Percentiles rank a stretch among this genome's conserved stretches.
Conservation (phyloP, 2,888 invertebrate species). For the Clunio marinus region DNA sequence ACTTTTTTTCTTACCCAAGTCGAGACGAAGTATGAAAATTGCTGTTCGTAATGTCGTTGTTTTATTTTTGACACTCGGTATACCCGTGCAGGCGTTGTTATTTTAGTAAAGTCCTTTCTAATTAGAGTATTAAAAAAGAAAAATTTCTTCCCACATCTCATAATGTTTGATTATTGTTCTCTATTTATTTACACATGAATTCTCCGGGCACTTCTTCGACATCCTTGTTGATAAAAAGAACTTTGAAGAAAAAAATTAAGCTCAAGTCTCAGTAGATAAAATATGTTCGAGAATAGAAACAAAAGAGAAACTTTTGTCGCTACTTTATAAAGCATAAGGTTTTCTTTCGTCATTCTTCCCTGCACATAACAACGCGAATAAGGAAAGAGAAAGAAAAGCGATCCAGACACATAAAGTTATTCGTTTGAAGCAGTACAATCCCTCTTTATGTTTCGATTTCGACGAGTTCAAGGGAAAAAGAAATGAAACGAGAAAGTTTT, state of each 20-base stretch:
- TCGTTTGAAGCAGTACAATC: not conserved
- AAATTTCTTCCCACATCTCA: slow-evolving; percentile 9
- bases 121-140: not conserved
- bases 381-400: no score
- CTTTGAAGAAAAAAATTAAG: no score
- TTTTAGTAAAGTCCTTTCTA: not conserved
- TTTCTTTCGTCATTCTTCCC: not conserved
- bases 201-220: not conserved
- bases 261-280: not conserved
- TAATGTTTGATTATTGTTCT: not conserved
- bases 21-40: no score
- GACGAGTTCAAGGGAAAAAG: not conserved
- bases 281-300: not conserved
- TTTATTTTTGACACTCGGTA: no score
- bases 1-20: no score
- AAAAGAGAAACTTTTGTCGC: not conserved
- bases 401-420: slow-evolving; percentile 33
- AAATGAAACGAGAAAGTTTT: not conserved
- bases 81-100: not conserved
- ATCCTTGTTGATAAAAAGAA: no score
- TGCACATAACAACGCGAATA: slow-evolving; percentile 13
- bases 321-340: slow-evolving; percentile 2
- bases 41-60: not conserved
- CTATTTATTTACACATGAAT: not conserved
- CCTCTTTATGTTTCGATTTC: slow-evolving; percentile 19